Percentiles rank a stretch among this genome's conserved stretches.
phyloP scores from a whole-genome alignment of 2,113 vertebrate species.

The Scortum barcoo region DNA sequence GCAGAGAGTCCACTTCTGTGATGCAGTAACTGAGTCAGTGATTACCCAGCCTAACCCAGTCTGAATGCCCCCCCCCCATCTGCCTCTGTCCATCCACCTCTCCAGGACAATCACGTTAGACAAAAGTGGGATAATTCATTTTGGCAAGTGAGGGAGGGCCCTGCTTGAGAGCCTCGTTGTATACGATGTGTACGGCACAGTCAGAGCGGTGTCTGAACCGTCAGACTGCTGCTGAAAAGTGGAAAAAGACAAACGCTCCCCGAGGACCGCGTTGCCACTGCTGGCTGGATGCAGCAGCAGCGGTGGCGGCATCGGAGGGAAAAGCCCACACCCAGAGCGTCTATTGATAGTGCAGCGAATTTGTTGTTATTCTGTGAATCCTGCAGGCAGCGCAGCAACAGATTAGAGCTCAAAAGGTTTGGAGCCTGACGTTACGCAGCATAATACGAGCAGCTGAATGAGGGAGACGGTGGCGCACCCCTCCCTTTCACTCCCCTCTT shows the following conservation, averaged over 20 bases:
- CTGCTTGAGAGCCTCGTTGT: slow-evolving; percentile 26
- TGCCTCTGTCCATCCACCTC: slow-evolving; percentile 39
- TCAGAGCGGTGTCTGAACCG: slow-evolving; percentile 36
- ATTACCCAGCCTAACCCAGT: slow-evolving; percentile 29
- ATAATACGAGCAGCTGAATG: slow-evolving; percentile 43
- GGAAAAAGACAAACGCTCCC: slow-evolving; percentile 52
- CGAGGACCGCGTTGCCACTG: slow-evolving; percentile 43
- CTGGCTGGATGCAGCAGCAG: slow-evolving; percentile 46
- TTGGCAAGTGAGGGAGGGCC: slow-evolving; percentile 38
- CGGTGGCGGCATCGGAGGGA: slow-evolving; percentile 25
- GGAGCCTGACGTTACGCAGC: slow-evolving; percentile 26
- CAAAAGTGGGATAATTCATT: slow-evolving; percentile 55
- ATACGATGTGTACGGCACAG: slow-evolving; percentile 25
- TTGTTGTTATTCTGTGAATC: slow-evolving; percentile 58
- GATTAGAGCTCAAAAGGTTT: slow-evolving; percentile 60
- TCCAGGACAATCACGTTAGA: slow-evolving; percentile 34
- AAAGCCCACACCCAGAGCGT: slow-evolving; percentile 63
- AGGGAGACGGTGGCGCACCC: slow-evolving; percentile 17
- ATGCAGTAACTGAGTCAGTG: slow-evolving; percentile 49
- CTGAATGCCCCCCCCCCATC: slow-evolving; percentile 36
- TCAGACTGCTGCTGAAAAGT: slow-evolving; percentile 52
- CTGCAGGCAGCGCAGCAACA: slow-evolving; percentile 55
- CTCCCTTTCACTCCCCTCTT: slow-evolving; percentile 16
- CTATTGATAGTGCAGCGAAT: slow-evolving; percentile 65
- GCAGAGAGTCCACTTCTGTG: slow-evolving; percentile 42